Conservation (phyloP, 2,113 vertebrate genomes). For the Menura novaehollandiae region DNA sequence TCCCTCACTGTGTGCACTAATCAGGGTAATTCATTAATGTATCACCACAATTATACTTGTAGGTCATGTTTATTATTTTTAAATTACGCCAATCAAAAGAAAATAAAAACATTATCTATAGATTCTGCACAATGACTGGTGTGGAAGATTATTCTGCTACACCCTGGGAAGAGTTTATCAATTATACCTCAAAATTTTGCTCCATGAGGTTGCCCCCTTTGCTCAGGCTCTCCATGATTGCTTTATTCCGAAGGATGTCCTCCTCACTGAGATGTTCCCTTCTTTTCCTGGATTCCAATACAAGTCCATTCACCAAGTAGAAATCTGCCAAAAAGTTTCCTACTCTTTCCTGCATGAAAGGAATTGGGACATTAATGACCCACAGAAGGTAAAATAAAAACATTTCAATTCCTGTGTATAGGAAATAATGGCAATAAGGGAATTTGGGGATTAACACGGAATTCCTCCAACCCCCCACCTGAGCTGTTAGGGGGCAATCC, state of each 20-base stretch:
- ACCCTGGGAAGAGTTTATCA: not conserved
- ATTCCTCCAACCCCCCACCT: rapidly evolving
- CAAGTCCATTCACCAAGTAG: slow-evolving; percentile 94
- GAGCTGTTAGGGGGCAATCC: not conserved
- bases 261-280: slow-evolving; percentile 97
- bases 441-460: not conserved
- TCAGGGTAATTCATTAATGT: not conserved
- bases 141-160: not conserved
- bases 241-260: slow-evolving; percentile 97
- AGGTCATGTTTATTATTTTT: not conserved
- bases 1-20: not conserved
- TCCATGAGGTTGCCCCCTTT: slow-evolving; percentile 96
- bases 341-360: slow-evolving; percentile 86
- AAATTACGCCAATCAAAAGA: not conserved
- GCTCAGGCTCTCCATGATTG: slow-evolving; percentile 98
- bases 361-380: not conserved
- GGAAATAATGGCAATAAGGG: not conserved
- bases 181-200: slow-evolving; percentile 92
- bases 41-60: not conserved
- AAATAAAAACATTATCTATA: not conserved
- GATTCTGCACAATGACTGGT: not conserved
- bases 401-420: not conserved
- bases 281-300: slow-evolving; percentile 95
- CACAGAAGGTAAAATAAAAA: not conserved
- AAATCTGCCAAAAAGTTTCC: slow-evolving; percentile 98